phyloP scores from a whole-genome alignment of 2,113 vertebrate genomes.

The Colaptes auratus region DNA sequence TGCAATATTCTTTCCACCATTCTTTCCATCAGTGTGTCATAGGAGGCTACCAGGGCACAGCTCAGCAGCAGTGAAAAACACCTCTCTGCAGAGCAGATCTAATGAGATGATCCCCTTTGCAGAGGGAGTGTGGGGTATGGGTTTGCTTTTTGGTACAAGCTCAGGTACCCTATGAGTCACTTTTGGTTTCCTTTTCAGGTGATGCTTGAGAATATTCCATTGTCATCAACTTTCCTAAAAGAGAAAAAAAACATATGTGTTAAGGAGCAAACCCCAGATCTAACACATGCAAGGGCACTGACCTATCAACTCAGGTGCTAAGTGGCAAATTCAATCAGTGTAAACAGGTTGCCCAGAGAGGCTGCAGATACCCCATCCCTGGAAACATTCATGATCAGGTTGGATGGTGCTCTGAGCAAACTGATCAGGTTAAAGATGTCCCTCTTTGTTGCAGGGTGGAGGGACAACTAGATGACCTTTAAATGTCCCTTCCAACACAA shows the following conservation, averaged over 20 bases:
- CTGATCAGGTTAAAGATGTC: not conserved
- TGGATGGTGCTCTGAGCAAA: not conserved
- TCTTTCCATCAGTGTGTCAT: not conserved
- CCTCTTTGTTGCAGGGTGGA: not conserved
- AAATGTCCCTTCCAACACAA: not conserved
- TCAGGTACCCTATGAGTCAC: not conserved
- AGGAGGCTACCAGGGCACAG: not conserved
- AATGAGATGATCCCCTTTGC: not conserved
- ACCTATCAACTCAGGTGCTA: not conserved
- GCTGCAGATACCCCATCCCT: not conserved
- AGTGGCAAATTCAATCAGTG: not conserved
- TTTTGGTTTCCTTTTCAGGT: not conserved
- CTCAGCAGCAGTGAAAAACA: not conserved
- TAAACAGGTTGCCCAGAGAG: not conserved
- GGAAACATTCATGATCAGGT: not conserved
- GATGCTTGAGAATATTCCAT: not conserved
- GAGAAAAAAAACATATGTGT: accelerated
- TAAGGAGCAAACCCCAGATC: not conserved
- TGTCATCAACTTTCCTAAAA: not conserved
- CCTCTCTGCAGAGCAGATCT: not conserved
- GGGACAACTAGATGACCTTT: not conserved
- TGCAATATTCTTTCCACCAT: not conserved
- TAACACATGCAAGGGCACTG: not conserved
- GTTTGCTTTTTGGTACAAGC: not conserved
- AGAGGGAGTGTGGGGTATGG: too few relatives aligned